Conservation (phyloP, 2,113 vertebrate genomes). For the Alligator sinensis region DNA sequence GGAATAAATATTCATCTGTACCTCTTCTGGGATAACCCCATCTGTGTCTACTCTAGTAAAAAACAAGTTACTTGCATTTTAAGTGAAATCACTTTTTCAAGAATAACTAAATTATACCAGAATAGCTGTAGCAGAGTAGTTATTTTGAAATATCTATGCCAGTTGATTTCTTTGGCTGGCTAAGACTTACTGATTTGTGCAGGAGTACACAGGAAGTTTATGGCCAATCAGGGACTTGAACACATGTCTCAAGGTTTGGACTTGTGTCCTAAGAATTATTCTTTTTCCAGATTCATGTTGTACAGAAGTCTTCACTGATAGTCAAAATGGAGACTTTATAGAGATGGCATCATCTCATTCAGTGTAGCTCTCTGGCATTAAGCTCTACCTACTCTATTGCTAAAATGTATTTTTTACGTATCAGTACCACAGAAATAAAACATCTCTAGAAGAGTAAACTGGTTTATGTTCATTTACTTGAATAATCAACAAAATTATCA, state of each 20-base stretch:
- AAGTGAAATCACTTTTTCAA: not conserved
- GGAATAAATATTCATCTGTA: not conserved
- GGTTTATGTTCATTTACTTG: not conserved
- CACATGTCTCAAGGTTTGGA: not conserved
- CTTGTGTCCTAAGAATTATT: not conserved
- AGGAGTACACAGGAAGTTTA: not conserved
- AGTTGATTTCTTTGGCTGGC: not conserved
- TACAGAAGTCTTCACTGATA: not conserved
- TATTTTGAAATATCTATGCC: not conserved
- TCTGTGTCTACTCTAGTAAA: not conserved
- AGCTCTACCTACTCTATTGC: not conserved
- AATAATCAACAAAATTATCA: constrained; percentile 1
- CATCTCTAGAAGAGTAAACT: not conserved
- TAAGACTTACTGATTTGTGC: not conserved
- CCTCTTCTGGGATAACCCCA: not conserved
- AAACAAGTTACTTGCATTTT: not conserved
- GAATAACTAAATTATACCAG: not conserved
- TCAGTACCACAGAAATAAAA: not conserved
- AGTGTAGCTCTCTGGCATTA: not conserved
- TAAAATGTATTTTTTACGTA: fast-evolving
- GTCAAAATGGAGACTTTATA: not conserved
- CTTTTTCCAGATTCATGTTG: not conserved
- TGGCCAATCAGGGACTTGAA: not conserved
- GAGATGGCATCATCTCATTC: not conserved
- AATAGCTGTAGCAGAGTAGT: not conserved